These are phyloP conservation scores for Caracal caracal DNA, from an alignment of 2,113 vertebrate genomes.

Conservation along the genomic window DNA sequence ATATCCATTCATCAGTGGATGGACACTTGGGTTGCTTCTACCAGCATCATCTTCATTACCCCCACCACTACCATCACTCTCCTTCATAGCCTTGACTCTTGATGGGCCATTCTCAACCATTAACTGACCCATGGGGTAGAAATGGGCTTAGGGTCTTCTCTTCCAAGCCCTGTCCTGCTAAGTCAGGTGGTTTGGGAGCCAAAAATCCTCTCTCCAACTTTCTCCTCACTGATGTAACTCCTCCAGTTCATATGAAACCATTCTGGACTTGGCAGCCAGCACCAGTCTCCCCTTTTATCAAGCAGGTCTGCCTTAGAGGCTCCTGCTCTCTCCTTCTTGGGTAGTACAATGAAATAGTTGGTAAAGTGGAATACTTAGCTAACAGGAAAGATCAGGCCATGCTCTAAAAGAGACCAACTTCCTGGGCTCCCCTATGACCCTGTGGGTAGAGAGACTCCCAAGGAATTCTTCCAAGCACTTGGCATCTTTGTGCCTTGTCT, in stretches of 20 bases:
- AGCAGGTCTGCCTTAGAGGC: background rate
- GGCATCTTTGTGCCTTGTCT: background rate
- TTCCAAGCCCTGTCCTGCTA: background rate
- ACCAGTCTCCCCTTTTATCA: background rate
- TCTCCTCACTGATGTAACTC: background rate
- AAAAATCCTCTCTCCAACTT: background rate
- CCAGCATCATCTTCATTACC: too few relatives aligned
- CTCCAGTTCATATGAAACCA: background rate
- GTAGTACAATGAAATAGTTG: background rate
- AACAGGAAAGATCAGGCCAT: background rate
- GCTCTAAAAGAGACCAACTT: background rate
- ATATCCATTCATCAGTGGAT: background rate
- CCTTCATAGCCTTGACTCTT: background rate
- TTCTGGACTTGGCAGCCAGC: background rate
- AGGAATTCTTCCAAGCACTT: background rate
- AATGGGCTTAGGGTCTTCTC: background rate
- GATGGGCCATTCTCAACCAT: background rate
- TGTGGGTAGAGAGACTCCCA: background rate
- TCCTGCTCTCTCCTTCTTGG: background rate
- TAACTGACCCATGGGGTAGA: background rate
- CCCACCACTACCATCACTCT: too few relatives aligned
- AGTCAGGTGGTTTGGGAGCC: background rate
- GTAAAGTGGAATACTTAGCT: background rate
- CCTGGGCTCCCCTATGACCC: background rate
- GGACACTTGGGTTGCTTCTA: background rate